Conservation (phyloP, 2,797 vertebrate genomes). For the Cyclopterus lumpus region DNA sequence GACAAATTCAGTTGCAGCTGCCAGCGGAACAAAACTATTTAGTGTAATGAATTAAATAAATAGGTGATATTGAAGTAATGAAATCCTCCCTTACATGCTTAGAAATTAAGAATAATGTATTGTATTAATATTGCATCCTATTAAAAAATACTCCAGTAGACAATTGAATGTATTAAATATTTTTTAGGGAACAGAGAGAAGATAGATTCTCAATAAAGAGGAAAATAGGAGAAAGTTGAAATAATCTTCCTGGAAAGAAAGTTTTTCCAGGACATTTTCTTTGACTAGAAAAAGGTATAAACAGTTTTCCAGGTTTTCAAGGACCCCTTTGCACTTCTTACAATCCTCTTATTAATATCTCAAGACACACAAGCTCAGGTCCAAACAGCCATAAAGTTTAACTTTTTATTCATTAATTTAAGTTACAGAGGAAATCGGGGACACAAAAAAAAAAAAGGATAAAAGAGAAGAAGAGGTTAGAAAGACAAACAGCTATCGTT, state of each 20-base stretch:
- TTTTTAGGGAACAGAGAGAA: no score
- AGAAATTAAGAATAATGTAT: no score
- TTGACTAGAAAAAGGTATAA: neutral
- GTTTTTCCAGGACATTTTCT: no score
- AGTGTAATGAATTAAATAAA: neutral
- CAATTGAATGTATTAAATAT: no score
- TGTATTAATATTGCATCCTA: no score
- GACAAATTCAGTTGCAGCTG: neutral
- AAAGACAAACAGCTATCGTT: conserved; percentile 65
- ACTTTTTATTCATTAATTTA: conserved; percentile 69
- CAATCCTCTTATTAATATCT: neutral
- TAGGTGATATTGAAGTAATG: no score
- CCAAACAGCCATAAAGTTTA: conserved; percentile 71
- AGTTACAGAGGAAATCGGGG: conserved; percentile 74
- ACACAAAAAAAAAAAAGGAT: conserved; percentile 25
- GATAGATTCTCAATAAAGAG: no score
- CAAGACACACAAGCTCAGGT: conserved; percentile 52
- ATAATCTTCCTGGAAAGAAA: no score
- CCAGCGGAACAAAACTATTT: neutral
- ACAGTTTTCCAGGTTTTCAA: neutral
- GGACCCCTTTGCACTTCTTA: neutral
- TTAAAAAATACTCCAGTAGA: no score
- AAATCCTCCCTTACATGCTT: no score
- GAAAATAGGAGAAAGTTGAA: no score
- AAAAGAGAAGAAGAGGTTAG: conserved; percentile 38